Evolutionary conservation across 2,113 vertebrate species (phyloP).

Genomic region (Mugil cephalus): DNA sequence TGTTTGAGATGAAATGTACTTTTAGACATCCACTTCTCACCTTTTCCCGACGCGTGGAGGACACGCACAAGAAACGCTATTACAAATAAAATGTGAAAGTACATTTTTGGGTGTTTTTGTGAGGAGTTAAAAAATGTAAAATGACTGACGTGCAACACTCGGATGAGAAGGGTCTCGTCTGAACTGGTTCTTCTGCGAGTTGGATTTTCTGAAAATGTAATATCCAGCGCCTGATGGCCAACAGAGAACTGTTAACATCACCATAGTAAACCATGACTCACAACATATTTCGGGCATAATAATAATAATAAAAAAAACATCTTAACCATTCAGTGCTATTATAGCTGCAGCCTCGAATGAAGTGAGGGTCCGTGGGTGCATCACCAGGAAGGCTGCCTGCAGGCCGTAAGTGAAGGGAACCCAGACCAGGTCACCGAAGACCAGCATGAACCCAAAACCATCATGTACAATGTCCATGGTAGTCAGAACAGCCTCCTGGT

Average conservation of each 20-base stretch:
- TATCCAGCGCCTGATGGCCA: conserved; percentile 85
- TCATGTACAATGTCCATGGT: conserved; percentile 94
- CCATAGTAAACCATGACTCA: background rate
- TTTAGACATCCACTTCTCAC: background rate
- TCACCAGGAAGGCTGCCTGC: conserved; percentile 89
- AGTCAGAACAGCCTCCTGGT: conserved; percentile 89
- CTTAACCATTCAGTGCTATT: conserved; percentile 86
- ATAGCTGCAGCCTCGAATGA: conserved; percentile 76
- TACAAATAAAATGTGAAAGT: no score
- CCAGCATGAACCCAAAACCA: conserved; percentile 94
- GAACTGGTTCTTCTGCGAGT: conserved; percentile 93
- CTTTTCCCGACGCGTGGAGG: background rate
- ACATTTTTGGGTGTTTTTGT: background rate
- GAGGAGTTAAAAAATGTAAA: background rate
- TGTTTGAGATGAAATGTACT: conserved; percentile 2
- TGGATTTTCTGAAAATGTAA: conserved; percentile 91
- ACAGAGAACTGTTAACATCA: conserved; percentile 2
- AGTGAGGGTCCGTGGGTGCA: conserved; percentile 86
- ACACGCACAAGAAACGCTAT: background rate
- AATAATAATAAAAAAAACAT: background rate
- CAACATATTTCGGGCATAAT: background rate
- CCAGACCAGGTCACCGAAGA: conserved; percentile 91
- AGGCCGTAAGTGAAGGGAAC: conserved; percentile 92
- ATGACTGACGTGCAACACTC: conserved; percentile 84
- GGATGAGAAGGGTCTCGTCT: conserved; percentile 88